Evolutionary conservation across 1,140 invertebrate species (phyloP).

Genomic region (Drosophila varians): DNA sequence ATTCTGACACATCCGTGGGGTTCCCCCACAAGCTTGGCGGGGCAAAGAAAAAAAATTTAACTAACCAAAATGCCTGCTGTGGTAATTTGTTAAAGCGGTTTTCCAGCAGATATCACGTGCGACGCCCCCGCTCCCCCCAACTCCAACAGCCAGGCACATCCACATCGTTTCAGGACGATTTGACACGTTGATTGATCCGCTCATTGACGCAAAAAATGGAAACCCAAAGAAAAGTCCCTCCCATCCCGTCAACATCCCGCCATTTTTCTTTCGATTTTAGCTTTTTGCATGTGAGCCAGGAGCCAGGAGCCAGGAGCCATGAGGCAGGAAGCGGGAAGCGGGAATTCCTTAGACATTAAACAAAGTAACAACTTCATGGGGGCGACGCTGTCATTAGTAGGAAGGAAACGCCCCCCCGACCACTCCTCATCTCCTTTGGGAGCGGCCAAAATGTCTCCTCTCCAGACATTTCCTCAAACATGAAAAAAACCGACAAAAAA

Average conservation of each 20-base stretch:
- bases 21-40: not conserved
- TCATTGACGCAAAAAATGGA: constrained; percentile 74
- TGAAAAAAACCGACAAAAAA: not conserved
- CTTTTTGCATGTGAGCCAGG: constrained; percentile 50
- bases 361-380: constrained; percentile 72
- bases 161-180: constrained; percentile 67
- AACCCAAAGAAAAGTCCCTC: constrained; percentile 41
- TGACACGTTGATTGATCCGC: constrained; percentile 78
- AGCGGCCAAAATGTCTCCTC: constrained; percentile 49
- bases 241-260: not conserved
- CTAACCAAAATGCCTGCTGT: constrained; percentile 64
- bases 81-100: constrained; percentile 75
- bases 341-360: constrained; percentile 62
- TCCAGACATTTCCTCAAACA: constrained; percentile 20
- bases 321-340: not conserved
- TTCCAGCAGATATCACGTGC: constrained; percentile 72
- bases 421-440: constrained; percentile 23
- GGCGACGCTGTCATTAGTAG: constrained; percentile 51
- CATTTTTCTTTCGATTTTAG: constrained; percentile 9
- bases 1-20: constrained; percentile 51
- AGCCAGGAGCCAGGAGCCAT: too few relatives aligned
- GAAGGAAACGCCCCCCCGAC: constrained; percentile 41
- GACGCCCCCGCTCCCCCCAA: constrained; percentile 8
- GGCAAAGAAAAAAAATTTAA: constrained; percentile 53
- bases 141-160: constrained; percentile 19